These are phyloP conservation scores for Chauna torquata DNA, from an alignment of 2,113 vertebrate species.

Conservation along the genomic window DNA sequence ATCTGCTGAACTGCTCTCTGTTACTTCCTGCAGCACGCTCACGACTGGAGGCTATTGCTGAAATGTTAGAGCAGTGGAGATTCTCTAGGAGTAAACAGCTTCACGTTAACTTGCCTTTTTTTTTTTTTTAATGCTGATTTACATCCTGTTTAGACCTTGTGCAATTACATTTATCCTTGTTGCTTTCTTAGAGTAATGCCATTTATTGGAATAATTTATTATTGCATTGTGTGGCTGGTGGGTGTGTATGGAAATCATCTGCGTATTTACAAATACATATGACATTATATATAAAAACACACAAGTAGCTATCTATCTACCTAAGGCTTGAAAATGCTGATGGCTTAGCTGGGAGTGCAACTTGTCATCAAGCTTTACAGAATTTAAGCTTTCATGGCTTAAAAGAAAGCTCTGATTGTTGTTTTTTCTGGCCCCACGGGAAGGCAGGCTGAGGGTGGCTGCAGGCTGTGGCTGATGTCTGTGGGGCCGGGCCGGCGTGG, in stretches of 20 bases:
- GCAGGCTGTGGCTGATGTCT: background rate
- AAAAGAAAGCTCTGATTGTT: slow-evolving; percentile 6
- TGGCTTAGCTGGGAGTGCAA: background rate
- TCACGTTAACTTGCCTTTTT: background rate
- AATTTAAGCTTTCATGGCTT: background rate
- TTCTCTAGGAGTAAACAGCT: slow-evolving; percentile 59
- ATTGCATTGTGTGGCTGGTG: background rate
- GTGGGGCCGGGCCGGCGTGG: background rate
- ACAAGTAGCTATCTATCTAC: background rate
- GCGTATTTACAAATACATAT: slow-evolving; percentile 38
- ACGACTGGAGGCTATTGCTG: slow-evolving; percentile 63
- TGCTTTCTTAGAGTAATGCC: slow-evolving; percentile 21
- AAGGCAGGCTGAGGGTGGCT: background rate
- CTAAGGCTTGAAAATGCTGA: slow-evolving; percentile 32
- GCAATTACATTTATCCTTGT: slow-evolving; percentile 51
- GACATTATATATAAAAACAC: slow-evolving; percentile 6
- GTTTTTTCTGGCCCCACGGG: background rate
- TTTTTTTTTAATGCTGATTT: slow-evolving; percentile 36
- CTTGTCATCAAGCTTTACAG: background rate
- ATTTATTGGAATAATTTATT: slow-evolving; percentile 53
- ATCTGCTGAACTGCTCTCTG: slow-evolving; percentile 68
- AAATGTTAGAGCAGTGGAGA: slow-evolving; percentile 43
- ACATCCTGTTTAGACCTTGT: slow-evolving; percentile 49
- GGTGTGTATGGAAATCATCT: slow-evolving; percentile 35
- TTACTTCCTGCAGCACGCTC: slow-evolving; percentile 68